Evolutionary conservation across 2,888 invertebrate species (phyloP), one percentile per base, ranked within the genome.

Genomic region (Tuberolachnus salignus): DNA sequence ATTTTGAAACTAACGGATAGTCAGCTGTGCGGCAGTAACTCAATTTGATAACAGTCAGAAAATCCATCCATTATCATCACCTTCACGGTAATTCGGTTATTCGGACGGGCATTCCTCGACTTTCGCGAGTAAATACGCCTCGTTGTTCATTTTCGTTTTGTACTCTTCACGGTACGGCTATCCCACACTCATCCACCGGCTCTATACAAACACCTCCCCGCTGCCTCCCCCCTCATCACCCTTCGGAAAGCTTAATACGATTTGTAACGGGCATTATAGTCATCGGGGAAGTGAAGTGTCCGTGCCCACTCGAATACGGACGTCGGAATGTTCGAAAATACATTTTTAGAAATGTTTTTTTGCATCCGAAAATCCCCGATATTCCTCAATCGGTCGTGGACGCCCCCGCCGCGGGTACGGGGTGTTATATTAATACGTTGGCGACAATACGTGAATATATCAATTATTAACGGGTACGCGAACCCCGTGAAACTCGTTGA

Each of bases 11-110:
- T 63, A 63, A 63, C 42, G 63, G 44, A 63, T 63, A 26, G 9
- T 16, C 26, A 26, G 63, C 42, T 34, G 34, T 34, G 34, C 34
- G 34, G 34, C 13, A 44, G 42, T 63, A 63, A 21, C 63, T 63
- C 19, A 19, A 63, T 63, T 63, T 42, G 34, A 34, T 63, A 63
- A 63, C 63, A 63, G 63, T 63, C 63, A 11, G 19, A 63, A 14
- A 63, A 63, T 63, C 19, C 63, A 63, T 63, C 63, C 44, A 63
- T 63, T 63, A 63, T 63, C 44, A 44, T 44, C 63, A 44, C 6
- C 34, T 42, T 19, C 44, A 19, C 6, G 34, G 6, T 63, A 63
- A 63, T 63, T 63, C 42, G 13, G 19, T 63, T 63, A 63, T 63
- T 63, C 42, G 63, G 14, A 63, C 13, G 19, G 63, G 44, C 44